Percentiles rank a stretch among this genome's conserved stretches.
Evolutionary conservation across 2,113 vertebrate species (phyloP).

Genomic region (Sylvietta virens): DNA sequence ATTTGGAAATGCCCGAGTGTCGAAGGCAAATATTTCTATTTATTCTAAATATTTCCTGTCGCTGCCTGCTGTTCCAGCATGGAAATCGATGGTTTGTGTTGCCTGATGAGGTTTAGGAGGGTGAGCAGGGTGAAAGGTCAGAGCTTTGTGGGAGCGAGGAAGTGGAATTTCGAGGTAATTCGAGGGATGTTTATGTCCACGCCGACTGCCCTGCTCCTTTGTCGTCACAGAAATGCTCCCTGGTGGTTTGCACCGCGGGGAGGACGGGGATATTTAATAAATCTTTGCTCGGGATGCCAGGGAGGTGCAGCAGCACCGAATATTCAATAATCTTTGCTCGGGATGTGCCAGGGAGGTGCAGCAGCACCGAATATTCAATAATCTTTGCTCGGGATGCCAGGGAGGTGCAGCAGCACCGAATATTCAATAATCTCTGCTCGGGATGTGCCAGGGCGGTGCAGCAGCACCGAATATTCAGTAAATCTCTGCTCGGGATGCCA

Average conservation of each 20-base stretch:
- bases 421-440: not conserved
- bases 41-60: not conserved
- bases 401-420: not conserved
- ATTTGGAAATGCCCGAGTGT: not conserved
- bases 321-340: not conserved
- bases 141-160: not conserved
- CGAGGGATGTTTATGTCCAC: not conserved
- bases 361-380: not conserved
- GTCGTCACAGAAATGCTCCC: not conserved
- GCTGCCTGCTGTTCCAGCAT: not conserved
- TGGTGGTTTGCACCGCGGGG: not conserved
- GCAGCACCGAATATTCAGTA: not conserved
- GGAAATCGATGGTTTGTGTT: not conserved
- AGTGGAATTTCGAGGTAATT: not conserved
- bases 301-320: not conserved
- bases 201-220: not conserved
- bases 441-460: not conserved
- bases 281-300: not conserved
- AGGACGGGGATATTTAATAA: not conserved
- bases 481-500: not conserved
- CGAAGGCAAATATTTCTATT: not conserved
- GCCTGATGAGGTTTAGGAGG: not conserved
- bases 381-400: not conserved
- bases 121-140: not conserved
- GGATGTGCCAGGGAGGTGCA: not conserved